Evolutionary conservation across 2,888 invertebrate genomes (phyloP), one percentile per base, ranked within the genome.

Genomic region (Danaus chrysippus): DNA sequence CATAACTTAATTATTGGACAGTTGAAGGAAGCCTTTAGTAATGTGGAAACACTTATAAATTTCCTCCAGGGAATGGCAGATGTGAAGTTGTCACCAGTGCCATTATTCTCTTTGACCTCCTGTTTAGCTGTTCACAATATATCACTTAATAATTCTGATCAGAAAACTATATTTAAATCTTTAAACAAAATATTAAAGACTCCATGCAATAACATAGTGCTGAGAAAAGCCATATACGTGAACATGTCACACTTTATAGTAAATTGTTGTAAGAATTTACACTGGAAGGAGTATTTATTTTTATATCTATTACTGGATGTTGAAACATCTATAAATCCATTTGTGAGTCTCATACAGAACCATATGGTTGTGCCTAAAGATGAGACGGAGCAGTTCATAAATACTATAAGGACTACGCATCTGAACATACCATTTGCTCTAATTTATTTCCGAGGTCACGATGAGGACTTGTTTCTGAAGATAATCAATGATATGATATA

Each of bases 61-160:
- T 67, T 87, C 62, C 69, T 88, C 17, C 79, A 77, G 73, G 75
- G 76, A 42, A 76, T 87, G 23, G 74, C 83, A n/a, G 42, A 62
- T 19, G 66, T 86, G 1, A 87, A 85, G 68, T 86, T 88, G 85
- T 82, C 84, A 6, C 86, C 91, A 12, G 78, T 89, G 1, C 86
- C 90, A 55, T 72, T 89, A 1, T 88, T 76, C 63, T 77, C 85
- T 69, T 19, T 88, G 9, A 84, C 77, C 58, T 73, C 76, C 62
- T 67, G 83, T 11, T 58, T 90, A 54, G 70, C 77, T n/a, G 67
- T 73, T 59, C 60, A 75, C 15, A 62, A 75, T 55, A 63, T 67
- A 62, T 46, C 70, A 9, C 56, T 62, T 44, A 65, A 61, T 8
- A 59, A 59, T 41, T 59, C 70, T 42, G 41, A 65, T 49, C 61